Evolutionary conservation across 2,113 vertebrate species (phyloP), one percentile per base, ranked within the genome.

Genomic region (Xyrauchen texanus): DNA sequence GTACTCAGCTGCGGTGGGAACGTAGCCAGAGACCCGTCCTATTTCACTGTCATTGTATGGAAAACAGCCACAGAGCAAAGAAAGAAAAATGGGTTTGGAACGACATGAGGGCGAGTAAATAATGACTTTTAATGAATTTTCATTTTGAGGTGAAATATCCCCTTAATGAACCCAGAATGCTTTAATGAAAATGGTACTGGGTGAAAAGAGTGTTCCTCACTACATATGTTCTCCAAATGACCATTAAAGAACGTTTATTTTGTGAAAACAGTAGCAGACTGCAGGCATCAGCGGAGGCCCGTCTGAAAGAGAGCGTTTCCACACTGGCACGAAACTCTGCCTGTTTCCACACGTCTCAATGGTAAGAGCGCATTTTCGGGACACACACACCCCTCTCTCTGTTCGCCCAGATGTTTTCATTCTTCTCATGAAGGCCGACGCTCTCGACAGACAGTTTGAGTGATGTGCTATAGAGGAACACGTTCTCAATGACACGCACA

Each of bases 331-430:
- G 4, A 9, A 46, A 10, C 61, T 63, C 8, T 11, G 16, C 34
- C 7, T 63, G 61, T 63, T 63, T 34, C 16, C 45, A 68, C 10
- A 34, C 46, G 45, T 62, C 53, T 75, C 62, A 57, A 21, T 75
- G 70, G 64, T 12, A 55, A 60, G 15, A 66, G 21, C 42, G 47
- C 47, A 21, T 42, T 13, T 57, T 57, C n/a, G 55, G 46, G 46
- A 46, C 63, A 78, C 76, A 78, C 76, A 46, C 63, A 16, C 57
- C 58, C 51, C 76, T 45, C 67, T 58, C 51, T 73, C 15, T 65
- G 44, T 51, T 9, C 55, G 11, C 13, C 62, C 65, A 67, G 64
- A 47, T 67, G 64, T 67, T 73, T 65, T 65, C 53, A 47, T 34
- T 73, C 45, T 61, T 34, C 21, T 34, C 21, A 34, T 34, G 21